Conservation (phyloP, 2,888 invertebrate genomes). For the Dromius quadrimaculatus region DNA sequence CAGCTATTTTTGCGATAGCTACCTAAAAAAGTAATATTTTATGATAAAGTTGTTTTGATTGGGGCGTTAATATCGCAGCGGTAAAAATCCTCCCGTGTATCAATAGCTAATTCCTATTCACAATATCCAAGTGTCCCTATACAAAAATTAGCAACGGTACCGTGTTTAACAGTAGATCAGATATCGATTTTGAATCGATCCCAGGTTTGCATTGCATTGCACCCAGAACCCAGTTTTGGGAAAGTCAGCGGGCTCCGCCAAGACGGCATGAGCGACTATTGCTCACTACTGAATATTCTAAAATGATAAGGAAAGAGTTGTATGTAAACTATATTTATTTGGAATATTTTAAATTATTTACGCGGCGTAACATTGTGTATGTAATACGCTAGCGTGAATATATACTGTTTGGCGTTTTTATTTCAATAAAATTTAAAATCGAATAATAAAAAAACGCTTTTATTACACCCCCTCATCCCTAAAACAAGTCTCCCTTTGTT, state of each 20-base stretch:
- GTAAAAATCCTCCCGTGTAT: too few relatives aligned
- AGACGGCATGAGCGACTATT: constrained; percentile 64
- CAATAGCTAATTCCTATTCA: constrained; percentile 26
- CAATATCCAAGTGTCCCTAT: constrained; percentile 33
- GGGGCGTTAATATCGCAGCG: too few relatives aligned
- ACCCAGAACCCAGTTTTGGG: constrained; percentile 10
- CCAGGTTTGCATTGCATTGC: constrained; percentile 30
- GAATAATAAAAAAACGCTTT: constrained; percentile 20
- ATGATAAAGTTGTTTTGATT: too few relatives aligned
- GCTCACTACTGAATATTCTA: constrained; percentile 68
- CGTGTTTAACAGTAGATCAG: constrained; percentile 17
- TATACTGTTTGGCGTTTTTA: constrained; percentile 68
- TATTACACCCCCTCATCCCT: neutral
- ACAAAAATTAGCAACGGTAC: constrained; percentile 25
- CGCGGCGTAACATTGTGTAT: constrained; percentile 59
- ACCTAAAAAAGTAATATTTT: too few relatives aligned
- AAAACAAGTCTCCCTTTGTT: too few relatives aligned
- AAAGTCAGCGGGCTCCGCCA: constrained; percentile 29
- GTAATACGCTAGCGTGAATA: constrained; percentile 66
- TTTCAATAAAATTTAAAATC: constrained; percentile 59
- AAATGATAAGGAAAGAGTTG: constrained; percentile 66
- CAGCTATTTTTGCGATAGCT: too few relatives aligned
- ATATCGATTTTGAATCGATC: constrained; percentile 8
- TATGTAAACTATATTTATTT: constrained; percentile 67
- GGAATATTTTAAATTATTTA: constrained; percentile 57